Percentiles rank a stretch among this genome's conserved stretches.
Conservation (phyloP, 1,140 invertebrate species). For the Drosophila ficusphila region DNA sequence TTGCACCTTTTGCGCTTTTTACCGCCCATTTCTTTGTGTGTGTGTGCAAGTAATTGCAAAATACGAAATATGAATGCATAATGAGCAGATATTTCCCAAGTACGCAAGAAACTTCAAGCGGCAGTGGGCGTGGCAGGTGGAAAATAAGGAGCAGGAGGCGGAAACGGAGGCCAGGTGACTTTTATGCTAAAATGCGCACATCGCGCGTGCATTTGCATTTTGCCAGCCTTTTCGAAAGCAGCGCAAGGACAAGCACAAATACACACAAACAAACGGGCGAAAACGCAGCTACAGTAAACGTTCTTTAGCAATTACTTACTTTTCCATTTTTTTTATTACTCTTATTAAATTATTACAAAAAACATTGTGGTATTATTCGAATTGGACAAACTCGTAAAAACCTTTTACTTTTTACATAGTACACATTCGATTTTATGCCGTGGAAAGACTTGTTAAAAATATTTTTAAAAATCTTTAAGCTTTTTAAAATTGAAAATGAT, state of each 20-base stretch:
- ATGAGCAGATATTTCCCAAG: conserved; percentile 79
- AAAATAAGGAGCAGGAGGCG: conserved; percentile 5
- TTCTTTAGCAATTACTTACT: not conserved
- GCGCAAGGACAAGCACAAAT: conserved; percentile 55
- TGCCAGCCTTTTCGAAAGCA: conserved; percentile 55
- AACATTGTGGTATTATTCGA: too few species aligned
- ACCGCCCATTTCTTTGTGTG: conserved; percentile 26
- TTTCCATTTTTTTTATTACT: too few species aligned
- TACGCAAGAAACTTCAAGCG: conserved; percentile 69
- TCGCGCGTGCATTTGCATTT: conserved; percentile 76
- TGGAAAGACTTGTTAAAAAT: too few species aligned
- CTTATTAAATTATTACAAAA: too few species aligned
- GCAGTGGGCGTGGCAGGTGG: conserved; percentile 5
- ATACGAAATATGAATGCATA: conserved; percentile 82
- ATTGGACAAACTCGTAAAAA: too few species aligned
- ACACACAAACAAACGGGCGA: not conserved
- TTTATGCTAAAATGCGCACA: conserved; percentile 77
- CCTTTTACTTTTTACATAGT: too few species aligned
- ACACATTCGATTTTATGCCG: too few species aligned
- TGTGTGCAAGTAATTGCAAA: conserved; percentile 73
- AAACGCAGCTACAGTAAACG: conserved; percentile 7
- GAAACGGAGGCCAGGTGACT: conserved; percentile 46
- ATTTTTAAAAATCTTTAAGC: too few species aligned
- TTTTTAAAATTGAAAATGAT: too few species aligned
- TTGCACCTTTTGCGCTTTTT: conserved; percentile 63